Percentiles rank a stretch among this genome's conserved stretches.
Evolutionary conservation across 1,140 invertebrate species (phyloP).

Genomic region (Eriocheir sinensis): DNA sequence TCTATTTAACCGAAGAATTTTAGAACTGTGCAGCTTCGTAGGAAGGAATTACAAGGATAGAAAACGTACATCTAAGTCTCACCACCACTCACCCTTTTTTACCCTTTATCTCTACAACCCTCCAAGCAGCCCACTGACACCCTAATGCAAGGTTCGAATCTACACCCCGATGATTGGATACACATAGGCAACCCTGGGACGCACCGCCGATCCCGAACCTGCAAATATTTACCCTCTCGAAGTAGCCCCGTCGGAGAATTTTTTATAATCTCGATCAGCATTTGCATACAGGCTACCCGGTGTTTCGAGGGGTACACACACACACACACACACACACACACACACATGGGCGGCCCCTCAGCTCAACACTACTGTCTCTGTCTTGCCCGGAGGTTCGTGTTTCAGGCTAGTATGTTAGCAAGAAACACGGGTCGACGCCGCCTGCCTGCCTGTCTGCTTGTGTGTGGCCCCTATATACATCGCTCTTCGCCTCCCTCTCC

Average conservation of each 20-base stretch:
- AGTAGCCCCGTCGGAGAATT: background rate
- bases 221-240: background rate
- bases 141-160: too few relatives aligned
- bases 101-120: too few relatives aligned
- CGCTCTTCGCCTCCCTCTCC: too few relatives aligned
- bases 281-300: background rate
- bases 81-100: too few relatives aligned
- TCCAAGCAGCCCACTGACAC: too few relatives aligned
- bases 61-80: too few relatives aligned
- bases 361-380: background rate
- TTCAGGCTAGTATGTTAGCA: conserved; percentile 15
- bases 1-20: too few relatives aligned
- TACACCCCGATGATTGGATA: too few relatives aligned
- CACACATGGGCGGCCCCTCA: background rate
- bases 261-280: background rate
- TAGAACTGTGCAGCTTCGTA: too few relatives aligned
- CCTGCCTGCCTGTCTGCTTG: background rate
- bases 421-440: background rate
- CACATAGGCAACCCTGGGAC: too few relatives aligned
- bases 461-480: background rate
- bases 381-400: background rate
- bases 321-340: too few relatives aligned
- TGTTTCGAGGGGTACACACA: background rate
- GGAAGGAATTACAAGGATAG: too few relatives aligned
- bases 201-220: background rate